phyloP scores from a whole-genome alignment of 2,888 invertebrate species.

The Caenorhabditis sp. region DNA sequence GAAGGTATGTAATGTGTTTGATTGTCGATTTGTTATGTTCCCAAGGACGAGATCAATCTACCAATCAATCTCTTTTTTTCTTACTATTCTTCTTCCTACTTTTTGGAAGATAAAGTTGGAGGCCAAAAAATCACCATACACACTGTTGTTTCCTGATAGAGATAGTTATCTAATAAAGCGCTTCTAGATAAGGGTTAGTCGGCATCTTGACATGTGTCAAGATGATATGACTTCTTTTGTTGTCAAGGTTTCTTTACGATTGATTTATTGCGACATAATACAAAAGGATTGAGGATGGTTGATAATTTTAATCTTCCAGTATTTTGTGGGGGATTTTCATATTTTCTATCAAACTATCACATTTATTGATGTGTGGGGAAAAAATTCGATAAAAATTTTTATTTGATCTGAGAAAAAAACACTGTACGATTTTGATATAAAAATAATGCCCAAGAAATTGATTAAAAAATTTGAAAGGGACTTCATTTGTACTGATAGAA shows the following conservation, averaged over 20 bases:
- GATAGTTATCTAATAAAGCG: background rate
- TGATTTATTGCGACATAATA: background rate
- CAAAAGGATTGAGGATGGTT: background rate
- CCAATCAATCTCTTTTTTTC: constrained; percentile 12
- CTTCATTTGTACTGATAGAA: too few relatives aligned
- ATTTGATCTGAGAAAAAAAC: too few relatives aligned
- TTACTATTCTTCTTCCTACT: constrained; percentile 11
- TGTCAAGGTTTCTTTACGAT: background rate
- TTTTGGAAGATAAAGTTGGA: background rate
- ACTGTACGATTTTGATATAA: too few relatives aligned
- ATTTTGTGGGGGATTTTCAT: too few relatives aligned
- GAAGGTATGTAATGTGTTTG: constrained; percentile 34
- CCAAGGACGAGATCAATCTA: constrained; percentile 30
- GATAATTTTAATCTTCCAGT: too few relatives aligned
- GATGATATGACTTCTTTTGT: background rate
- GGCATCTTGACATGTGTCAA: background rate
- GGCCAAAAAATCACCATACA: background rate
- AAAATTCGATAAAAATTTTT: too few relatives aligned
- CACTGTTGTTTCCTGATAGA: background rate
- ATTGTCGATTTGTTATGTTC: constrained; percentile 1
- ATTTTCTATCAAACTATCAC: too few relatives aligned
- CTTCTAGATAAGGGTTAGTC: background rate
- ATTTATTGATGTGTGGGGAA: too few relatives aligned
- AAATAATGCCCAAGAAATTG: too few relatives aligned
- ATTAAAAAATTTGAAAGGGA: too few relatives aligned